These are phyloP conservation scores for Drosophila eugracilis DNA, from an alignment of 1,140 invertebrate genomes.

Conservation along the genomic window DNA sequence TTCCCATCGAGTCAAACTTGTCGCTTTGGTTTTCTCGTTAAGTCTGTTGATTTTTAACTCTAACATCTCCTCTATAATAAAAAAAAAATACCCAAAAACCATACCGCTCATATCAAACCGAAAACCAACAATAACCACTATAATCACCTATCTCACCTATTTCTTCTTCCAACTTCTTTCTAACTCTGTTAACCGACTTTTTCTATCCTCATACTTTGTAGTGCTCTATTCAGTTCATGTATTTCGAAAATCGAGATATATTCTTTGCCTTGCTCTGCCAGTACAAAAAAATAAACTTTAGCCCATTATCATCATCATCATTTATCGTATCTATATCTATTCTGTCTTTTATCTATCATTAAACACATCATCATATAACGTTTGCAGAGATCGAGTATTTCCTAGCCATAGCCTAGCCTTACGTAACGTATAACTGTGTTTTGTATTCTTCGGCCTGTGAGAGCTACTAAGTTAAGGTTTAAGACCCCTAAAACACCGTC, in stretches of 20 bases:
- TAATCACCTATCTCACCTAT: slow-evolving; percentile 34
- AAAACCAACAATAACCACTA: slow-evolving; percentile 12
- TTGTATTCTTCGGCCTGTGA: slow-evolving; percentile 36
- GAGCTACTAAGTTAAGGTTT: slow-evolving; percentile 43
- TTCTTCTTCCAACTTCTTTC: slow-evolving; percentile 30
- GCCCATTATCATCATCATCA: slow-evolving; percentile 15
- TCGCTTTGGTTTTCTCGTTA: slow-evolving; percentile 71
- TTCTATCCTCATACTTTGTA: slow-evolving; percentile 64
- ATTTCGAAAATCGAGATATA: slow-evolving; percentile 38
- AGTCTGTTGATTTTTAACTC: slow-evolving; percentile 77
- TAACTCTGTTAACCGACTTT: slow-evolving; percentile 34
- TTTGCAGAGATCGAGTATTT: slow-evolving; percentile 60
- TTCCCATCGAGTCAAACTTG: slow-evolving; percentile 58
- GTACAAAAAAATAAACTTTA: slow-evolving; percentile 41
- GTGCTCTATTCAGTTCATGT: slow-evolving; percentile 68
- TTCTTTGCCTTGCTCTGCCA: slow-evolving; percentile 68
- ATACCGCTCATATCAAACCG: slow-evolving; percentile 33
- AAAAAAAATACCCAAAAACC: no score
- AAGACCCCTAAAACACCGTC: slow-evolving; percentile 37
- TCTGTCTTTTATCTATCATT: slow-evolving; percentile 29
- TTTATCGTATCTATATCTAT: slow-evolving; percentile 31
- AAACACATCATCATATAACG: slow-evolving; percentile 27
- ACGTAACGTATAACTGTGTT: slow-evolving; percentile 46
- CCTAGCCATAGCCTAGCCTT: slow-evolving; percentile 59
- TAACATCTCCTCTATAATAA: slow-evolving; percentile 43